Conservation (phyloP, 2,888 invertebrate genomes). For the Charanyca ferruginea region DNA sequence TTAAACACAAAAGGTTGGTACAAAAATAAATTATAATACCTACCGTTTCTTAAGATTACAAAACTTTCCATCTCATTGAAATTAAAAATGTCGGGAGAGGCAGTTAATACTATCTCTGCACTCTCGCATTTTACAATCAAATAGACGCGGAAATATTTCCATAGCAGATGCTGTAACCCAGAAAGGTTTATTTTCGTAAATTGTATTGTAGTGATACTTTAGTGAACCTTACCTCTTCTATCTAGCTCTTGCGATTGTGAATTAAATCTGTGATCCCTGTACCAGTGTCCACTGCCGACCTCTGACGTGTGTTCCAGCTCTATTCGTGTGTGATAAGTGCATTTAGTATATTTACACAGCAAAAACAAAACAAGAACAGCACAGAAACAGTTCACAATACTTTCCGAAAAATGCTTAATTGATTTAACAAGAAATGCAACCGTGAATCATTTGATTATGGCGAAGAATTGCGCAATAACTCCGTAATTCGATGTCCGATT, state of each 20-base stretch:
- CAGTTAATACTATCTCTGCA: background rate
- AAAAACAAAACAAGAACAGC: constrained; percentile 85
- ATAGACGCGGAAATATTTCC: constrained; percentile 34
- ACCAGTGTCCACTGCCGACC: constrained; percentile 92
- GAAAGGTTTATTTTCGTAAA: constrained; percentile 38
- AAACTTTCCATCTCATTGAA: background rate
- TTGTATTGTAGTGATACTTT: constrained; percentile 51
- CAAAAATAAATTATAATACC: background rate
- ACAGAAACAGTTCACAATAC: constrained; percentile 72
- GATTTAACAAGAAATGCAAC: constrained; percentile 32
- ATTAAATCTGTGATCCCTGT: constrained; percentile 93
- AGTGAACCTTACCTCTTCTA: constrained; percentile 87
- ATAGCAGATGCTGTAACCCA: constrained; percentile 32
- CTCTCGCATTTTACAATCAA: constrained; percentile 34
- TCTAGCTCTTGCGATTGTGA: constrained; percentile 92
- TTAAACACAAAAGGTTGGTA: background rate
- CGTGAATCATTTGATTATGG: constrained; percentile 49
- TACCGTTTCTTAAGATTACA: background rate
- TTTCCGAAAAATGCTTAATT: constrained; percentile 25
- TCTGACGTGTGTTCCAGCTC: constrained; percentile 90
- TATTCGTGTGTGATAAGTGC: constrained; percentile 88
- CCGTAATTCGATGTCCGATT: constrained; percentile 32
- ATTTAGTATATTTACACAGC: constrained; percentile 90
- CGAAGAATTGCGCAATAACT: constrained; percentile 51
- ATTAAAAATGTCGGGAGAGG: background rate